Evolutionary conservation across 1,140 invertebrate genomes (phyloP).

Genomic region (Cydia fagiglandana): DNA sequence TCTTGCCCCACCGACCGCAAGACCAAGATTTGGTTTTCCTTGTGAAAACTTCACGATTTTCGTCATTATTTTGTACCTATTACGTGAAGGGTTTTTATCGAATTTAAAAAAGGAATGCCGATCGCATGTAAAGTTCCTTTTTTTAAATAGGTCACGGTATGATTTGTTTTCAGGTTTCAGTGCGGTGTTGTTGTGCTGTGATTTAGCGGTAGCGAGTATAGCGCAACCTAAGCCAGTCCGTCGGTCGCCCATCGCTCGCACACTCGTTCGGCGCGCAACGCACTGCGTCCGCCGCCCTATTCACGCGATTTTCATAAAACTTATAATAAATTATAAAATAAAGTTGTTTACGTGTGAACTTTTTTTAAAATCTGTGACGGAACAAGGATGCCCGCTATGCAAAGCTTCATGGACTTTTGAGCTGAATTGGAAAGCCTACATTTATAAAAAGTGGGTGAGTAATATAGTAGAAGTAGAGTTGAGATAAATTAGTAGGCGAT

Average conservation of each 20-base stretch:
- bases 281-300: constrained; percentile 30
- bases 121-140: background rate
- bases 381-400: background rate
- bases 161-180: constrained; percentile 26
- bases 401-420: constrained; percentile 32
- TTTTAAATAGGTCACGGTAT: background rate
- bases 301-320: background rate
- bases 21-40: constrained; percentile 62
- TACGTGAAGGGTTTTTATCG: background rate
- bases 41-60: constrained; percentile 33
- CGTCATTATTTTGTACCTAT: constrained; percentile 14
- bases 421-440: constrained; percentile 21
- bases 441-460: constrained; percentile 59
- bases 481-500: background rate
- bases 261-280: constrained; percentile 43
- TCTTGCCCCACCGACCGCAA: constrained; percentile 60
- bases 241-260: constrained; percentile 44
- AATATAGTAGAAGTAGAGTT: constrained; percentile 37
- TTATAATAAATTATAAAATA: background rate
- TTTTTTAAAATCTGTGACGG: background rate
- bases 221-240: constrained; percentile 45
- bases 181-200: constrained; percentile 5
- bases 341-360: constrained; percentile 12
- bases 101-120: background rate
- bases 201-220: constrained; percentile 8